Evolutionary conservation across 2,888 invertebrate genomes (phyloP), one percentile per base, ranked within the genome.

Genomic region (Leptinotarsa haldemani): DNA sequence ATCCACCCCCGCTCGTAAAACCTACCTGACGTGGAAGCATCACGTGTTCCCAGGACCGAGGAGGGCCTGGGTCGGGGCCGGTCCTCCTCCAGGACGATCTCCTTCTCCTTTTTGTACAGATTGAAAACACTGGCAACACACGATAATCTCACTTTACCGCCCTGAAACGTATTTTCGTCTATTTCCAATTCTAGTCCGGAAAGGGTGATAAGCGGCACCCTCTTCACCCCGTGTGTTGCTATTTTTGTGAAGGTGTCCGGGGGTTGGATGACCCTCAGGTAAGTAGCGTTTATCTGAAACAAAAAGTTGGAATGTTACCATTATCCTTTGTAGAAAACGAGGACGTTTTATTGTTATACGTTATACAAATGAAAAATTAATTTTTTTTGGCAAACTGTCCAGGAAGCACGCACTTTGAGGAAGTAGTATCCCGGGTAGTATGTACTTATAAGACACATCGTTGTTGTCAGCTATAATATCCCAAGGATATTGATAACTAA

Each of bases 11-110:
- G 20, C 3, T 66, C 20, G 0, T 47, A 0, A 53, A 53, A 22
- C 67, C 30, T 18, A 68, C 68, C 68, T 58, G 68, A 68, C 85
- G 85, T 82, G 79, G 90, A 90, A 80, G 90, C 89, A 87, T 92
- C 92, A 76, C 92, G 90, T 76, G 93, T 93, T 81, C 93, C 93
- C 81, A 94, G 88, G 82, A 94, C 93, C 73, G 93, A 93, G 76
- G 94, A 93, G 82, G 93, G 91, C 86, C 93, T 90, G 81, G 94
- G 91, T 86, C 93, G 90, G 74, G 94, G 94, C 83, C 92, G 91
- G 86, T 94, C 93, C 88, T 94, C 93, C 86, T 93, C 93, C 83
- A 94, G 89, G 81, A 91, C 88, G 78, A 91, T 88, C 85, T 91
- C 92, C 70, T 90, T 89, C 79, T 91, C 89, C 80, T 90, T 89